Percentiles rank a stretch among this genome's conserved stretches.
Evolutionary conservation across 2,797 vertebrate genomes (phyloP).

Genomic region (Cheracebus regulus): DNA sequence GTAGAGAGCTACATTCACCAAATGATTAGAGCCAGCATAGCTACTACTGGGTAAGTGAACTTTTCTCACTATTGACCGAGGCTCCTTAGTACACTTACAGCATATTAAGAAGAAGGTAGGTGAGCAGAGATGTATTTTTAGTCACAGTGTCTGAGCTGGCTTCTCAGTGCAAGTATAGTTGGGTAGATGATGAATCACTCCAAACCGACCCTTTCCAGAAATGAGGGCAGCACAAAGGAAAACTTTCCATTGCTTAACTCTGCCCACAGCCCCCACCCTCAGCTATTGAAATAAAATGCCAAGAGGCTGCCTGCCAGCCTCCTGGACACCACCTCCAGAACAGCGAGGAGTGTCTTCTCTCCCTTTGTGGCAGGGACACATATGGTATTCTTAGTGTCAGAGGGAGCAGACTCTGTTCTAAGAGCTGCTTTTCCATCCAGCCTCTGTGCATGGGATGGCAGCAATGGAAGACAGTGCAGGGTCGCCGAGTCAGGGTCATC

Average conservation of each 20-base stretch:
- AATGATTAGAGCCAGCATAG: background rate
- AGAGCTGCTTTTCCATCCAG: background rate
- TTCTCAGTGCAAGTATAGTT: background rate
- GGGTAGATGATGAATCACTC: background rate
- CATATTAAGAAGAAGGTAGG: background rate
- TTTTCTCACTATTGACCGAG: background rate
- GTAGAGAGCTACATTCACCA: background rate
- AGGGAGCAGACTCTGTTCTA: background rate
- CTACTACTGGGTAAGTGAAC: background rate
- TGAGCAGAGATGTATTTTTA: conserved; percentile 27
- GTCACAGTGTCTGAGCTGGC: background rate
- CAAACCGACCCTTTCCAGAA: conserved; percentile 26
- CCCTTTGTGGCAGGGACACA: background rate
- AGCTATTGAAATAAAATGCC: background rate
- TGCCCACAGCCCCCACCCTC: background rate
- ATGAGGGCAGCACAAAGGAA: background rate
- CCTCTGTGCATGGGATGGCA: fast-evolving
- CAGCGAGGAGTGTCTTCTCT: background rate
- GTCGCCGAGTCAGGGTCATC: fast-evolving
- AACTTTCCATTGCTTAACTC: background rate
- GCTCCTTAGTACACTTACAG: background rate
- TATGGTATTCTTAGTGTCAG: background rate
- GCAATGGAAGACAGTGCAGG: fast-evolving
- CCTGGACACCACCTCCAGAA: background rate
- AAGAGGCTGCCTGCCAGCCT: background rate